These are phyloP conservation scores for Chironomus tepperi DNA, from an alignment of 1,140 invertebrate genomes.

Conservation along the genomic window DNA sequence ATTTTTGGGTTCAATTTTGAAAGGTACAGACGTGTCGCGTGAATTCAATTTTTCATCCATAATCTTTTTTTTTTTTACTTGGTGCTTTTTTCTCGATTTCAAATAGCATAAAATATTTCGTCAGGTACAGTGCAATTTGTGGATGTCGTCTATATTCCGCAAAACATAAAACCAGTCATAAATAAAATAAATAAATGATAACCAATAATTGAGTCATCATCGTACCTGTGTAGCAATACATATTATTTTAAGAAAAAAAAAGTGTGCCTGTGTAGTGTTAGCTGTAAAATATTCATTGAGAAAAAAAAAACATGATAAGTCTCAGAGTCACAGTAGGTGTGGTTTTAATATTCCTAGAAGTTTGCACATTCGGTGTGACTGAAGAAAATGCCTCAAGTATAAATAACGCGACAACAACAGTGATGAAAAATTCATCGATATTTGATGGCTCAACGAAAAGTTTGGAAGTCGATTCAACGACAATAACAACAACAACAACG, in stretches of 20 bases:
- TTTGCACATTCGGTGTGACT: background rate
- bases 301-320: background rate
- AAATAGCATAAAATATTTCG: too few species aligned
- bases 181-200: background rate
- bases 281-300: too few species aligned
- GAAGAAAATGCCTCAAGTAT: background rate
- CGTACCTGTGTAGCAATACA: background rate
- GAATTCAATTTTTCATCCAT: too few species aligned
- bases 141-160: too few species aligned
- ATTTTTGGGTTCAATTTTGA: too few species aligned
- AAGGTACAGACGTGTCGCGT: too few species aligned
- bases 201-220: background rate
- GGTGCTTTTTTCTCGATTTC: too few species aligned
- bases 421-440: conserved; percentile 9
- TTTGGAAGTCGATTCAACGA: background rate
- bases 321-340: background rate
- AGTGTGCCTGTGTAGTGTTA: background rate
- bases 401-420: background rate
- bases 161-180: too few species aligned
- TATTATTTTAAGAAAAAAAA: background rate
- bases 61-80: too few species aligned
- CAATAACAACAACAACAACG: background rate
- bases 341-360: background rate
- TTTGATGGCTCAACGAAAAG: conserved; percentile 1
- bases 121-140: too few species aligned